Evolutionary conservation across 1,140 invertebrate species (phyloP).

Genomic region (Saccostrea glomerata): DNA sequence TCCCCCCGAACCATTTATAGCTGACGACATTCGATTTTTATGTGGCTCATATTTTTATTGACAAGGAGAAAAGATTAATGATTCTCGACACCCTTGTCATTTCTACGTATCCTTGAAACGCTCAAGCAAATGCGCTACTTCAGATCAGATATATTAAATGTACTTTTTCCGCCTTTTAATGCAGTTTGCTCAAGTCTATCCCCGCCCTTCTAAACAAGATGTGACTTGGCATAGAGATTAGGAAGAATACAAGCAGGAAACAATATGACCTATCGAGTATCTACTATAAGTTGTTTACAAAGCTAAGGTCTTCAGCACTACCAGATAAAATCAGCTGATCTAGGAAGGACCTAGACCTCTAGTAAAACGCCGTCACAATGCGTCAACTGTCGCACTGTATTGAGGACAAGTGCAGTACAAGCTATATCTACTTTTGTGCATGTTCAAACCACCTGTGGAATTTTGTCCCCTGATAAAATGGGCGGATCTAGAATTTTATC

Average conservation of each 20-base stretch:
- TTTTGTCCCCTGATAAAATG: too few species aligned
- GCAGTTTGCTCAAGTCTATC: not conserved
- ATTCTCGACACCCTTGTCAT: not conserved
- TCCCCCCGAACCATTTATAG: not conserved
- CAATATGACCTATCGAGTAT: slow-evolving; percentile 4
- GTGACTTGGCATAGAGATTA: slow-evolving; percentile 24
- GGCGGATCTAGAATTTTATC: not conserved
- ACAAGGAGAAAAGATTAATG: not conserved
- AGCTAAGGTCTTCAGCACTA: not conserved
- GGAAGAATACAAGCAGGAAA: not conserved
- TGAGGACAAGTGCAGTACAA: not conserved
- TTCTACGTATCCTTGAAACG: not conserved
- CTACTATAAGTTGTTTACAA: not conserved
- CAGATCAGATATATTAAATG: not conserved
- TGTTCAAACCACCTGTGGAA: too few species aligned
- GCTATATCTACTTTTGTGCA: not conserved
- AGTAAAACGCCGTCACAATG: not conserved
- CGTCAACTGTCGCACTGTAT: not conserved
- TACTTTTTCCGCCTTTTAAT: not conserved
- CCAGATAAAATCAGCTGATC: slow-evolving; percentile 14
- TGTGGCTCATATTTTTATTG: not conserved
- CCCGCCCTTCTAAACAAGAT: not conserved
- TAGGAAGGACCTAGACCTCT: not conserved
- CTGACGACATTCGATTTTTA: not conserved
- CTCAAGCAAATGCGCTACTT: not conserved